Base-by-base conservation (phyloP, 2,113 vertebrate species). In the Lanius ludovicianus region DNA sequence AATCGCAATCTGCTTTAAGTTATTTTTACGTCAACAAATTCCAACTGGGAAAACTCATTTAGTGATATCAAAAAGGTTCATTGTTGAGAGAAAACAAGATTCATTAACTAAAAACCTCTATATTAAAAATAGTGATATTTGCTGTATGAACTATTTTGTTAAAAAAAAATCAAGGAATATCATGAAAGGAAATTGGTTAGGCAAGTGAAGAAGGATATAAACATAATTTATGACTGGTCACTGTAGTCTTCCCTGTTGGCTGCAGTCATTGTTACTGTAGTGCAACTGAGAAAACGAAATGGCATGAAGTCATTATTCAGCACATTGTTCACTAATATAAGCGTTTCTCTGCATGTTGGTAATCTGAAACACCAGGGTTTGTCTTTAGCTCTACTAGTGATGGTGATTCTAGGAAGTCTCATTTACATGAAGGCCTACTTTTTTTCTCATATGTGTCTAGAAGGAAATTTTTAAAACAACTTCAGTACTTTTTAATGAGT, bases 391-490 rank as follows among this genome's bases (percentile, higher is more conserved):
- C 46, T 75, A n/a, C 59, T 77, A 88, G 31, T 42, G 44, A 73
- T 83, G 71, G n/a, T 71, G 39, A 63, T 22, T 84, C 73, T 28
- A 84, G 19, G 67, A 60, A 80, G 87, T 62, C 21, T 90, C 46
- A 89, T 96, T 95, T 95, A 60, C 63, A 90, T 86, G 35, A 90
- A 67, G 42, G 16, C 74, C 84, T 93, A 19, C 18, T 35, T 94
- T 86, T 84, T 90, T n/a, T 31, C 31, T 87, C 44, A 21, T 30
- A 42, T 27, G 7, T 87, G 64, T 86, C 67, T 52, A 44, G 44
- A 71, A 42, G 63, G 63, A 93, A 88, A 41, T 42, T 92, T 74
- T 55, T 76, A 20, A 81, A 91, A 86, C 63, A 83, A 19, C 7
- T 30, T 63, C 42, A 69, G 28, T 77, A 65, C 44, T 35, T 91